Conservation (phyloP, 2,888 invertebrate species). For the Chloroclysta siterata region DNA sequence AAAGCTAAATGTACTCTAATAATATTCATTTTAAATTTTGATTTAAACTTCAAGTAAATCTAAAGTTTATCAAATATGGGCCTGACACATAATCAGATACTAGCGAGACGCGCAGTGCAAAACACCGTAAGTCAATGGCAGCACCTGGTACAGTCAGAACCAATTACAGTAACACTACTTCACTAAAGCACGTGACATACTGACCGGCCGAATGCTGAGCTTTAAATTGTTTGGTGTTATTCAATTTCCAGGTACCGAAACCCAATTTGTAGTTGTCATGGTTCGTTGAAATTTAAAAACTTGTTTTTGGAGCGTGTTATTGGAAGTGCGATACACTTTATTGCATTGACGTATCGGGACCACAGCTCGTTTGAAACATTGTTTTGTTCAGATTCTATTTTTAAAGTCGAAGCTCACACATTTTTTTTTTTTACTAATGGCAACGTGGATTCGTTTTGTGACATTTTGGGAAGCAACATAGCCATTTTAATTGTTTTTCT, state of each 20-base stretch:
- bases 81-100: constrained; percentile 42
- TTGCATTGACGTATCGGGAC: neutral
- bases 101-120: constrained; percentile 35
- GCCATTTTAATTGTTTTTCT: too few relatives aligned
- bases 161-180: constrained; percentile 67
- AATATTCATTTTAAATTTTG: too few relatives aligned
- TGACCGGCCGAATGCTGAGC: constrained; percentile 31
- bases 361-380: neutral
- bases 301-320: constrained; percentile 17
- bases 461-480: too few relatives aligned
- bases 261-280: constrained; percentile 27
- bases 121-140: constrained; percentile 64
- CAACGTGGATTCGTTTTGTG: too few relatives aligned
- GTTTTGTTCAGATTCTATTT: neutral
- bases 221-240: constrained; percentile 26
- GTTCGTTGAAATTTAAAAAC: constrained; percentile 18
- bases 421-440: too few relatives aligned
- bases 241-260: constrained; percentile 16
- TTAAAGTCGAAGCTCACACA: too few relatives aligned
- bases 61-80: constrained; percentile 8
- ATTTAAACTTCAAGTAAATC: neutral
- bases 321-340: constrained; percentile 14
- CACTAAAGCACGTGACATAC: constrained; percentile 48
- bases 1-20: too few relatives aligned
- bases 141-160: constrained; percentile 76